Evolutionary conservation across 2,797 vertebrate genomes (phyloP).

Genomic region (Urophycis tenuis): DNA sequence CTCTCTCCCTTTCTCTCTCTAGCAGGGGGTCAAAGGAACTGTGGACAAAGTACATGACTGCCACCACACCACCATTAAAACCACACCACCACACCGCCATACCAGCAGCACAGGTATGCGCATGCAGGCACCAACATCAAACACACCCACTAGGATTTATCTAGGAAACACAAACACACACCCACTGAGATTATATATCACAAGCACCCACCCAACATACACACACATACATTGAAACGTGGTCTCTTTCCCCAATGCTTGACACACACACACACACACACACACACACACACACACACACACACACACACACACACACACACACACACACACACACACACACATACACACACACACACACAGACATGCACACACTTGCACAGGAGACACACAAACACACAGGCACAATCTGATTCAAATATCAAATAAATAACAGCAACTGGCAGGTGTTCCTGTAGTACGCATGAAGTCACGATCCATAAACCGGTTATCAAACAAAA

Average conservation of each 20-base stretch:
- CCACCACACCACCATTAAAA: background rate
- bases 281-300: background rate
- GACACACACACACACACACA: background rate
- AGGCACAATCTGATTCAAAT: constrained; percentile 1
- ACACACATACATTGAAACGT: background rate
- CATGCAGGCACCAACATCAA: background rate
- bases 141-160: background rate
- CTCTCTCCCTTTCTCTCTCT: no score
- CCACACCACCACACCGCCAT: background rate
- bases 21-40: no score
- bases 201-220: background rate
- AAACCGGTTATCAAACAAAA: background rate
- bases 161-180: background rate
- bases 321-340: background rate
- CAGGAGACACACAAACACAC: constrained; percentile 4
- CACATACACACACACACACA: background rate
- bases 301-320: background rate
- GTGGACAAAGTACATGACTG: no score
- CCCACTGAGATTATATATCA: background rate
- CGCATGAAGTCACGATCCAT: background rate
- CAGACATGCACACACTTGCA: no score
- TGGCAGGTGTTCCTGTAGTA: background rate
- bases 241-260: background rate
- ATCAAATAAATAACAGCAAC: background rate
- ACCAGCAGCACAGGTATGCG: background rate